Base-by-base conservation (phyloP, 1,140 invertebrate genomes). In the Leptinotarsa undecemlineata region DNA sequence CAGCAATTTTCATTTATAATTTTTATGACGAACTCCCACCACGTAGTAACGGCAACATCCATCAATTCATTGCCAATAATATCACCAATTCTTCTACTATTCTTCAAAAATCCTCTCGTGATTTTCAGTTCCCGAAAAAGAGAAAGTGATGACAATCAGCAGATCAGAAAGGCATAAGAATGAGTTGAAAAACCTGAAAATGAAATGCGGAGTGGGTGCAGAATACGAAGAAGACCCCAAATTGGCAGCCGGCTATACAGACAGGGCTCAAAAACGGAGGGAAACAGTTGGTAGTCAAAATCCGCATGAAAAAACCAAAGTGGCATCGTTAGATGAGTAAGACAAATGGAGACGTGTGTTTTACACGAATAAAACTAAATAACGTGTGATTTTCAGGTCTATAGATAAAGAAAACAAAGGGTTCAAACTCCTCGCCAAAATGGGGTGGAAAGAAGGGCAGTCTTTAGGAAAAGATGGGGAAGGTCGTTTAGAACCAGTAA, bases 391-490 rank as follows among this genome's bases (percentile, higher is more conserved):
- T 80, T 78, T 77, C 80, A 96, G 94, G 80, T 90, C 90, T 23
- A 93, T 97, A 80, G 84, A 90, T 19, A 86, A 91, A 21, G 89
- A 91, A 48, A 97, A 96, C 81, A 95, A 94, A 86, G 96, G 96
- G 0, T 97, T 96, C 84, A 93, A 95, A 87, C 85, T 98, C 84
- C 83, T 98, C 51, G 87, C 92, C 69, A 97, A 96, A 86, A 94
- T 98, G 92, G 96, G 96, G 17, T 98, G 95, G 96, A 91, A 90
- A n/a, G 91, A 94, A 85, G 96, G 96, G 70, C 88, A 94, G 78
- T 89, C 92, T 1, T 86, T 98, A 64, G 96, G 96, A 15, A 95
- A 94, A 85, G 90, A 90, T 77, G 85, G 84, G 68, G 87, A 89
- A 79, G 95, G 94, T 15, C 87, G 93, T 19, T 86, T 87, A 20